Base-by-base conservation (phyloP, 2,888 invertebrate genomes). In the Euspilapteryx auroguttella region DNA sequence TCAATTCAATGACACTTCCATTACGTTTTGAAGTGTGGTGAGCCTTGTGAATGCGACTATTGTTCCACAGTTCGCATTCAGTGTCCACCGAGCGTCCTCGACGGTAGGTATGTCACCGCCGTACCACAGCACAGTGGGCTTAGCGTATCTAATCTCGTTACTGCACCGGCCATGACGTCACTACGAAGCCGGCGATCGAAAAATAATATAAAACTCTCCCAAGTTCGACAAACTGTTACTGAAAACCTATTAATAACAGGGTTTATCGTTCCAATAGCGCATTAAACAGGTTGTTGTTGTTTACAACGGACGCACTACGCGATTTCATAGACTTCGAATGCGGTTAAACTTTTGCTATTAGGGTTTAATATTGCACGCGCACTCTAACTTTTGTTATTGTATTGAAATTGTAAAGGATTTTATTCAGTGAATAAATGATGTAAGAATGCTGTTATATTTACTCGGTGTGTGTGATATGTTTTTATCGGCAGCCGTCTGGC, bases 191-290 rank as follows among this genome's bases (percentile, higher is more conserved):
- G 55, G 49, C 51, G 46, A 47, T 53, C 49, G 55, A 45, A n/a
- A n/a, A n/a, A n/a, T 47, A 44, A 46, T 49, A 55, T 63, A 61
- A 42, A 46, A 66, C n/a, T 21, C 17, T n/a, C n/a, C 14, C 27
- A 27, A 71, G 69, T 69, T 71, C 68, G 68, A 65, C 59, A 68
- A 71, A 69, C 69, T 58, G 59, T 53, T 55, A 53, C 53, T 50
- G 44, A 13, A 34, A 35, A 35, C 34, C n/a, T 28, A 30, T 33
- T 30, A 44, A 42, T 38, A 41, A 42, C 36, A 36, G 38, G 22
- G 32, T 28, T 25, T 28, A 29, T 29, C 40, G 38, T 26, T 41
- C 33, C 39, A 38, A 30, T 14, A 15, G 11, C 20, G 12, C 14
- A n/a, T 21, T 27, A 11, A 24, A 27, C 21, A 27, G 13, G 21